Evolutionary conservation across 2,113 vertebrate genomes (phyloP), one percentile per base, ranked within the genome.

Genomic region (Coturnix japonica): DNA sequence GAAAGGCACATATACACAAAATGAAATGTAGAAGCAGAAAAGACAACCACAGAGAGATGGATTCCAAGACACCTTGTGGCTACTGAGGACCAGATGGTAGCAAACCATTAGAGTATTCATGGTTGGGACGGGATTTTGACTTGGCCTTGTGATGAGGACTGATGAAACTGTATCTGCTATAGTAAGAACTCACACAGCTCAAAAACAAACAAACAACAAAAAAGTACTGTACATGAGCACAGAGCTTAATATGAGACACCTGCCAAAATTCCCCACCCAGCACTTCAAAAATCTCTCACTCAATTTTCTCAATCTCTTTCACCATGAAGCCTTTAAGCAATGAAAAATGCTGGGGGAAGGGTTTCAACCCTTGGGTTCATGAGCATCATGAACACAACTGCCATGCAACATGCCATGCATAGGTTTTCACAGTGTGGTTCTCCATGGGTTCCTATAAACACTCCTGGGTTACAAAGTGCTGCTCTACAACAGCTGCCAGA

Each of bases 331-430:
- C 15, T 28, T 75, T 30, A 25, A 65, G 23, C 35, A 93, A 56
- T 8, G 16, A 41, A 67, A 91, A 83, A 20, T 2, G 0, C 1
- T 13, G 18, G 5, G 14, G 33, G 4, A 65, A 79, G 1, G 6
- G 6, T 5, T 81, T 49, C 3, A 2, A 78, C 60, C 51, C 39
- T 54, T 33, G 35, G 25, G n/a, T 49, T 60, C 31, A 43, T 4
- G 0, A 63, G 22, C 13, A 5, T 56, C 28, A 46, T 3, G 0
- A 59, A 22, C 13, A 5, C 13, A 33, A 69, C 23, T 65, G 44
- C 65, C 26, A 53, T 19, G 39, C 28, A 71, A 28, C 7, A 3
- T 6, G 35, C 56, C 53, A 41, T 0, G 3, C 11, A 30, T 1
- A 77, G 4, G 39, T 43, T 85, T 90, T 74, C 35, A 39, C 5